phyloP scores from a whole-genome alignment of 2,113 vertebrate species.

The Anguilla rostrata region DNA sequence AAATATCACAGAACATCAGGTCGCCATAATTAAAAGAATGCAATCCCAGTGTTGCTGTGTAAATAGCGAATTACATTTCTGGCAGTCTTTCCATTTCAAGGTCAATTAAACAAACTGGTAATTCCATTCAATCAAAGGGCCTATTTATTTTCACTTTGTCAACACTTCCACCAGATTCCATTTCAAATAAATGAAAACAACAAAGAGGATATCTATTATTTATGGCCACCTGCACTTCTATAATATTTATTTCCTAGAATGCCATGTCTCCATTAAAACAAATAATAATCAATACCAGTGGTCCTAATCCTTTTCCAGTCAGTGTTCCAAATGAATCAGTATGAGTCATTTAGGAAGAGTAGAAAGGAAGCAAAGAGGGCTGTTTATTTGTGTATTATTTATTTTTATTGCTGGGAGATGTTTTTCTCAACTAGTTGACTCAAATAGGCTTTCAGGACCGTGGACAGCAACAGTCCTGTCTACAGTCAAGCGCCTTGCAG shows the following conservation, averaged over 20 bases:
- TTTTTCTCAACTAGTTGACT: not conserved
- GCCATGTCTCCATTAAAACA: not conserved
- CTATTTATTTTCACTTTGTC: not conserved
- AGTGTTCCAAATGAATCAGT: not conserved
- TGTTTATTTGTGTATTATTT: not conserved
- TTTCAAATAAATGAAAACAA: not conserved
- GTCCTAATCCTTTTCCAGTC: not conserved
- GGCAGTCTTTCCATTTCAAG: not conserved
- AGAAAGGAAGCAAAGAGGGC: constrained; percentile 17
- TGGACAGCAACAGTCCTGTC: not conserved
- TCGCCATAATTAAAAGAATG: constrained; percentile 69
- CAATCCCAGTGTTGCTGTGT: constrained; percentile 61
- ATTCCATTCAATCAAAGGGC: not conserved
- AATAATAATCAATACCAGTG: not conserved
- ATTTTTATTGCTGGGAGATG: not conserved
- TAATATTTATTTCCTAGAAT: not conserved
- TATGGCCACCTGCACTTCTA: not conserved
- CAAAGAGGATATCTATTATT: not conserved
- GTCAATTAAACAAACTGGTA: not conserved
- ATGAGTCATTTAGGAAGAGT: constrained; percentile 17
- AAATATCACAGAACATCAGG: constrained; percentile 68
- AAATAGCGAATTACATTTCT: constrained; percentile 63
- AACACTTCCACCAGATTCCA: not conserved
- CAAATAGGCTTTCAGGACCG: not conserved
- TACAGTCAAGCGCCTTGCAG: not conserved